A percentile compares a stretch with the other conserved stretches of the same genome.
phyloP scores from a whole-genome alignment of 35 echinoderm and acorn worm species.

The Ophiothrix spiculata region DNA sequence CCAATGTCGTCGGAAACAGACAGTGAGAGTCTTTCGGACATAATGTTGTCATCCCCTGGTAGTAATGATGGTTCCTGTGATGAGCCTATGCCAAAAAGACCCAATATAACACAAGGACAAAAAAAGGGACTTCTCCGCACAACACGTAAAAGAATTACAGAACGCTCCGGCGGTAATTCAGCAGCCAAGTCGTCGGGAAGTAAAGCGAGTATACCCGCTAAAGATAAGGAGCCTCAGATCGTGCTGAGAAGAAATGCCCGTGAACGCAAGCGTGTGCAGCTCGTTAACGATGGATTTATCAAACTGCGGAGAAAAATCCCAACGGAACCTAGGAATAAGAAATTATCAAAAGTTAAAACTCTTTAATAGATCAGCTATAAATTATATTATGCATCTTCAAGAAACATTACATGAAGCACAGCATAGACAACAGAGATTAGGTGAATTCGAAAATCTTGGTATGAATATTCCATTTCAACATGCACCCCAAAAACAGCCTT shows the following conservation, averaged over 20 bases:
- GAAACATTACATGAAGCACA: slow-evolving; percentile 78
- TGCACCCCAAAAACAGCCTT: neutral
- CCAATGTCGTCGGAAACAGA: neutral
- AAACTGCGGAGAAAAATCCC: slow-evolving; percentile 86
- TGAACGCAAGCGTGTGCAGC: slow-evolving; percentile 80
- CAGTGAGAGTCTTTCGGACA: neutral
- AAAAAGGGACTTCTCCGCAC: neutral
- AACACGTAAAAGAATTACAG: neutral
- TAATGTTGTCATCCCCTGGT: neutral
- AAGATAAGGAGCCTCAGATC: slow-evolving; percentile 95
- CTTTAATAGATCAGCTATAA: slow-evolving; percentile 94
- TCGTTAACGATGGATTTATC: slow-evolving; percentile 95
- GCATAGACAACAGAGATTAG: slow-evolving; percentile 64
- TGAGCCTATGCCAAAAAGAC: neutral
- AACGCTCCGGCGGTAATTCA: neutral
- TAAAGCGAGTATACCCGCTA: slow-evolving; percentile 8
- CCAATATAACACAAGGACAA: neutral
- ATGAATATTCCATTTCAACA: slow-evolving; percentile 31
- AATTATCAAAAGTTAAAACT: slow-evolving; percentile 97
- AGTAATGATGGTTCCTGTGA: neutral
- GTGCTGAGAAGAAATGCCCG: slow-evolving; percentile 86
- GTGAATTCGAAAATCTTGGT: slow-evolving; percentile 47
- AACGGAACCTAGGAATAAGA: slow-evolving; percentile 95
- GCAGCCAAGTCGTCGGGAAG: neutral
- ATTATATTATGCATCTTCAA: slow-evolving; percentile 96